These are phyloP conservation scores for Labroides dimidiatus DNA, from an alignment of 2,797 vertebrate species.

Conservation along the genomic window DNA sequence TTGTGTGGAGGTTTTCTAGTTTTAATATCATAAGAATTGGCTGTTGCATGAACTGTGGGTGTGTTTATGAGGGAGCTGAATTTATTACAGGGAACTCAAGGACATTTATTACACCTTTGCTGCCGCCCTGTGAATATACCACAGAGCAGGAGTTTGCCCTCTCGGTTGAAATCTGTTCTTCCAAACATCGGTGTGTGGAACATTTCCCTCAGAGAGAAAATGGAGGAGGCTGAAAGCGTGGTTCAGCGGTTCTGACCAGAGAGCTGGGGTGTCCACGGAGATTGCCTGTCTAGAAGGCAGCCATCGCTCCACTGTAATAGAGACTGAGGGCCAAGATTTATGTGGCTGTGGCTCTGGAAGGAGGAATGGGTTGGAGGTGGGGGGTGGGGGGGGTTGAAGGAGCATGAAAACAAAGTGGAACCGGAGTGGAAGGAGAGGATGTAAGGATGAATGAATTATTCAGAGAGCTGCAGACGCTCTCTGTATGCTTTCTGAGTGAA, in stretches of 20 bases:
- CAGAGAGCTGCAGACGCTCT: conserved; percentile 50
- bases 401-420: conserved; percentile 66
- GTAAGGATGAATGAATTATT: conserved; percentile 71
- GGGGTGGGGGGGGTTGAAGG: conserved; percentile 1
- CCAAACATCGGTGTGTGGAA: conserved; percentile 56
- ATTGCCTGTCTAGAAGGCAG: conserved; percentile 77
- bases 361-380: neutral
- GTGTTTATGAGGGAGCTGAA: conserved; percentile 11
- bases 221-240: conserved; percentile 58
- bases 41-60: conserved; percentile 12
- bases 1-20: conserved; percentile 3
- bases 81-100: conserved; percentile 24
- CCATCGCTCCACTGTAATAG: conserved; percentile 76
- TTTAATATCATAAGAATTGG: conserved; percentile 27
- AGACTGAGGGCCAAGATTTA: conserved; percentile 75
- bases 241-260: conserved; percentile 69
- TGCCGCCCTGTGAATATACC: conserved; percentile 32
- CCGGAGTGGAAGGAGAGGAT: conserved; percentile 58
- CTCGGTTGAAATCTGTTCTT: conserved; percentile 42
- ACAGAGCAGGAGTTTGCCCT: conserved; percentile 31
- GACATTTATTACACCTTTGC: conserved; percentile 41
- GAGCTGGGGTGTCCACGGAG: conserved; percentile 65
- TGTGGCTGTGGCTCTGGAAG: conserved; percentile 69
- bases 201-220: conserved; percentile 53
- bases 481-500: conserved; percentile 40